These are phyloP conservation scores for Trinorchestia longiramus DNA, from an alignment of 1,140 invertebrate species.

Conservation along the genomic window DNA sequence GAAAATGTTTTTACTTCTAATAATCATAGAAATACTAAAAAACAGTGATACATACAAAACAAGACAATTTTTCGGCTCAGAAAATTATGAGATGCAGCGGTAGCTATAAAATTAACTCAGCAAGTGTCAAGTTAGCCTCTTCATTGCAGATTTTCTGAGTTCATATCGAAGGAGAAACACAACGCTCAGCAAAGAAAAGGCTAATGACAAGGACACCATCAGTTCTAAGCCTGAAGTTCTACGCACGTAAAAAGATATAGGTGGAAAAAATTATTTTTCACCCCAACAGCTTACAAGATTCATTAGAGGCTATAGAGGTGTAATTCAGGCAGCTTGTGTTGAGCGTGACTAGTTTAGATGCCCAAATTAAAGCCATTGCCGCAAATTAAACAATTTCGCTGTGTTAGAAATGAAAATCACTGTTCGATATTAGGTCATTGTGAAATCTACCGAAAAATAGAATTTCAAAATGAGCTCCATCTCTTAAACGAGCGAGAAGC, in stretches of 20 bases:
- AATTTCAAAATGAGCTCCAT: not conserved
- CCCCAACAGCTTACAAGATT: not conserved
- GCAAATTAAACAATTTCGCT: not conserved
- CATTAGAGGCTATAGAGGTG: not conserved
- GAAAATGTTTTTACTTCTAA: conserved; percentile 10
- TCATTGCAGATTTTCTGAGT: not conserved
- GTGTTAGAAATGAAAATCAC: not conserved
- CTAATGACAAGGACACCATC: conserved; percentile 41
- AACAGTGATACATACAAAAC: conserved; percentile 53
- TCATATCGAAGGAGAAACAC: not conserved
- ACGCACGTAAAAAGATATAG: conserved; percentile 24
- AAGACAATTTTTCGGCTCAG: conserved; percentile 20
- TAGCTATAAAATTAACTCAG: conserved; percentile 18
- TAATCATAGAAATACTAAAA: conserved; percentile 44
- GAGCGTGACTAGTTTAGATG: not conserved
- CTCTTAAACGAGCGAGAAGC: not conserved
- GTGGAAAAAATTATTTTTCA: not conserved
- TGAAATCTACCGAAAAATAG: not conserved
- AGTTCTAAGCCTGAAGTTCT: conserved; percentile 35
- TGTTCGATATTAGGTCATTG: not conserved
- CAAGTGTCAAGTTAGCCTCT: conserved; percentile 2
- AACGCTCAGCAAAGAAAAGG: conserved; percentile 13
- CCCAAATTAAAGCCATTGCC: not conserved
- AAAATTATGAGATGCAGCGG: conserved; percentile 46
- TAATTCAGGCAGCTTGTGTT: not conserved